These are phyloP conservation scores for Melanocharis versteri DNA, from an alignment of 2,113 vertebrate genomes.

Conservation along the genomic window DNA sequence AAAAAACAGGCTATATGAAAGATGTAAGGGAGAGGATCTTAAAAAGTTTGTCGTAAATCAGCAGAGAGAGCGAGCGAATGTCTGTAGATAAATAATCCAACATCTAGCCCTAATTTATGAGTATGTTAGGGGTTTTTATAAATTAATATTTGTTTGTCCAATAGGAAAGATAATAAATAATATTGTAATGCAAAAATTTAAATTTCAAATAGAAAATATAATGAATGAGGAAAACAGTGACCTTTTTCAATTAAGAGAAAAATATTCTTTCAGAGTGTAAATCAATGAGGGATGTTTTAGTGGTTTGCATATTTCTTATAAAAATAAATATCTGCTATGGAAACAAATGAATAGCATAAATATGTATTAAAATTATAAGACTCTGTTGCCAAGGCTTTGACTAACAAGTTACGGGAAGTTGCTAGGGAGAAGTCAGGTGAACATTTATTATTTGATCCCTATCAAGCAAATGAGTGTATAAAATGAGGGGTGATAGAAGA, in stretches of 20 bases:
- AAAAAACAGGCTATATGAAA: background rate
- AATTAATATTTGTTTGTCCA: slow-evolving; percentile 35
- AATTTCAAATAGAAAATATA: slow-evolving; percentile 51
- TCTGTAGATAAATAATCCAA: slow-evolving; percentile 10
- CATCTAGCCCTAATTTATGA: slow-evolving; percentile 7
- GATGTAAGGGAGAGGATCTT: background rate
- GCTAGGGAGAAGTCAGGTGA: slow-evolving; percentile 67
- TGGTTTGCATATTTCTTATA: slow-evolving; percentile 40
- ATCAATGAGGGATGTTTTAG: slow-evolving; percentile 39
- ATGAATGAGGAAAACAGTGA: slow-evolving; percentile 46
- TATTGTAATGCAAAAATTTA: slow-evolving; percentile 44
- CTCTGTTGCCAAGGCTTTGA: slow-evolving; percentile 47
- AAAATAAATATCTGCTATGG: slow-evolving; percentile 55
- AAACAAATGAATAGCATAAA: slow-evolving; percentile 60
- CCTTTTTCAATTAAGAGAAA: slow-evolving; percentile 59
- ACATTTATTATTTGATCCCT: slow-evolving; percentile 53
- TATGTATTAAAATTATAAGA: slow-evolving; percentile 47
- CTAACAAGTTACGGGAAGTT: slow-evolving; percentile 58
- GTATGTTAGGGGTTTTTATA: background rate
- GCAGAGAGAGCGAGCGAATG: background rate
- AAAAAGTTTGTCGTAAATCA: background rate
- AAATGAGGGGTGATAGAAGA: background rate
- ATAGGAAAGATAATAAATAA: slow-evolving; percentile 38
- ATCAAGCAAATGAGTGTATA: slow-evolving; percentile 28
- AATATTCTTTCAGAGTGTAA: slow-evolving; percentile 40